Evolutionary conservation across 2,888 invertebrate genomes (phyloP), one percentile per base, ranked within the genome.

Genomic region (Neocrepidodera transversa): DNA sequence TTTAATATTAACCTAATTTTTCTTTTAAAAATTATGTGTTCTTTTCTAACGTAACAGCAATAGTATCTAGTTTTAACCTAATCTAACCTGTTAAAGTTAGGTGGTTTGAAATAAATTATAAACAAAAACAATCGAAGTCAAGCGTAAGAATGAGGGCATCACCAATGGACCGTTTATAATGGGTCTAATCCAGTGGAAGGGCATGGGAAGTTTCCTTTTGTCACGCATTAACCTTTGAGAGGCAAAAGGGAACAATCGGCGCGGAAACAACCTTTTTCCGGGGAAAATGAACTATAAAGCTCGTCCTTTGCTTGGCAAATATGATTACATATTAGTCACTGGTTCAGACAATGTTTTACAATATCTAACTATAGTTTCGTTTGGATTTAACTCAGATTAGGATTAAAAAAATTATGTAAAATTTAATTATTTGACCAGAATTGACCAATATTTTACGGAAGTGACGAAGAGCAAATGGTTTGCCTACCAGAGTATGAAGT

Each of bases 201-300:
- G 68, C 72, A 75, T 73, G 74, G 76, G 74, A 76, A 75, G 76
- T 76, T 78, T 77, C 76, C 78, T 78, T 78, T 78, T 74, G 72
- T 71, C 74, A 75, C 76, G 74, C 76, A 77, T 77, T 77, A 77
- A 76, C 77, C 76, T 76, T 77, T 77, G 76, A 75, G 73, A 71
- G 73, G 70, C 69, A 72, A 77, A 76, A 74, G 75, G 73, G 69
- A 54, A 71, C 75, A 74, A 77, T 73, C 71, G 72, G 75, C 71
- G 75, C 68, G 77, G 77, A 77, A 77, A 76, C 69, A 68, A 38
- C 56, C 60, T 60, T 60, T 60, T 60, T 56, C 52, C 48, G 73
- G 70, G 71, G 70, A 75, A 76, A 78, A 76, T 76, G 74, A 77
- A 77, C 74, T 74, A 75, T 76, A 75, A 76, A 76, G 77, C 71